These are phyloP conservation scores for Rhopalosiphum maidis DNA, from an alignment of 1,140 invertebrate genomes.

Conservation along the genomic window DNA sequence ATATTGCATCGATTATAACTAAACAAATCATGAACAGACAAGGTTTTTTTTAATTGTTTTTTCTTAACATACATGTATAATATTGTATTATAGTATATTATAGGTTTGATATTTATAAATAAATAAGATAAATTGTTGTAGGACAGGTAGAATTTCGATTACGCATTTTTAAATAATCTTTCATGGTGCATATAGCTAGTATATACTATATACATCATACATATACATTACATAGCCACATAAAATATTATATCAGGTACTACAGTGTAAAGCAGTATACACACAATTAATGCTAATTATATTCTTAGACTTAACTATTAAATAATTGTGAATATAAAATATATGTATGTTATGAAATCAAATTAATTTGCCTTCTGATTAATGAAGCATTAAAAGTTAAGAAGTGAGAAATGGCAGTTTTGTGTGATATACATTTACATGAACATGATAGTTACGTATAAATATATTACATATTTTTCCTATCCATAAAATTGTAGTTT, in stretches of 20 bases:
- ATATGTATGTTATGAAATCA: neutral
- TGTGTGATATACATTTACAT: neutral
- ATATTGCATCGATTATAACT: neutral
- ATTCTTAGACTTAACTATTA: neutral
- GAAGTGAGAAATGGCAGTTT: neutral
- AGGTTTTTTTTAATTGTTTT: neutral
- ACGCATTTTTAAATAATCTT: neutral
- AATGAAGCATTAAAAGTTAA: neutral
- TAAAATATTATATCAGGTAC: too few species aligned
- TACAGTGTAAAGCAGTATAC: neutral
- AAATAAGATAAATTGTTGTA: neutral
- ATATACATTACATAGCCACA: neutral
- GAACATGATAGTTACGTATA: neutral
- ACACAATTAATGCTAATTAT: neutral
- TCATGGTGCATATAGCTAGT: neutral
- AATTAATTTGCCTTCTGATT: neutral
- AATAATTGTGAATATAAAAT: neutral
- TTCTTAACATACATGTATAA: neutral
- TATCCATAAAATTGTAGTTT: neutral
- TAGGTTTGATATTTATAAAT: neutral
- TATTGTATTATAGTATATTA: neutral
- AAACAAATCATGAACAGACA: neutral
- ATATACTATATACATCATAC: neutral
- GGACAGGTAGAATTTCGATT: neutral
- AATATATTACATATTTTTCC: neutral